Base-by-base conservation (phyloP, 2,888 invertebrate species). In the Lepidonotus clava region DNA sequence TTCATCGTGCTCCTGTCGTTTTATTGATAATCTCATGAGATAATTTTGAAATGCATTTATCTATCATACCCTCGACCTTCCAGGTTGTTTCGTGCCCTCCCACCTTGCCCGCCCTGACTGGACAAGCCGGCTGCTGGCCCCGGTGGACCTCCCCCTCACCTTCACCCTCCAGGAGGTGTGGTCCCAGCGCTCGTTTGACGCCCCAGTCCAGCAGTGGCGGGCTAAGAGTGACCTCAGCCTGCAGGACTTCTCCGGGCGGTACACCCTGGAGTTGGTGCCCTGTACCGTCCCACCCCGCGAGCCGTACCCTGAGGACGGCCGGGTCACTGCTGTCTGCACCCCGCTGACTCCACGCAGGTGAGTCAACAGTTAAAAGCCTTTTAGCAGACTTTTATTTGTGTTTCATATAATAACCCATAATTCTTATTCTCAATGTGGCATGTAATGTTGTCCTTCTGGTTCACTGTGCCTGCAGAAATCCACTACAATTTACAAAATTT, bases 181-280 rank as follows among this genome's bases (percentile, higher is more conserved):
- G 94, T 92, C 92, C 84, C 93, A 94, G 88, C 91, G 92, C 86
- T 94, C 94, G 8, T 94, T 93, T 91, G 94, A 94, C 88, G 93
- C 94, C 24, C 94, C 94, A 4, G 91, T 92, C 41, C 95, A 95
- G 90, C 90, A 93, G 14, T 95, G 95, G 95, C 92, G 92, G 88
- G 94, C 94, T 14, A 93, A 92, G 8, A 94, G 94, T 89, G 90
- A 92, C 28, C 93, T 92, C 87, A 94, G 92, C 88, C 88, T 94
- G 28, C 93, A 93, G 92, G 94, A 94, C 88, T 94, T 94, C 90
- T 93, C 94, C 4, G 94, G 94, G n/a, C 90, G 92, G 53, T 94
- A 94, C 88, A 90, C 87, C 4, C 91, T 94, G 32, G 91, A 93
- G 80, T 91, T 94, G 38, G 90, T 94, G 14, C 94, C 94, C 0